Conservation (phyloP, 2,113 vertebrate genomes). For the Crocuta crocuta region DNA sequence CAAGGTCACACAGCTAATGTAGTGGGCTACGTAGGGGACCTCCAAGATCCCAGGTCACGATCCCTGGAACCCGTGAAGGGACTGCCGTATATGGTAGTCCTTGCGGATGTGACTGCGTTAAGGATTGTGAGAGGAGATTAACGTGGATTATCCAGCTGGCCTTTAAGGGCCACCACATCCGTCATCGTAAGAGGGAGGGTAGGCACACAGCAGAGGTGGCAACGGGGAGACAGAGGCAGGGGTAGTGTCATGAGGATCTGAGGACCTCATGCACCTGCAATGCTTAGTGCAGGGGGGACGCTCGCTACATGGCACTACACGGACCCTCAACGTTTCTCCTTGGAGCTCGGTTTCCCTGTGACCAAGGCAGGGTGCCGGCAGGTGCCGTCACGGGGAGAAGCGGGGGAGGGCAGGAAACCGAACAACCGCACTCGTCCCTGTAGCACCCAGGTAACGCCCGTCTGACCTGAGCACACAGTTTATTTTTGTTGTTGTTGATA, state of each 20-base stretch:
- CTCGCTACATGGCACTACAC: neutral
- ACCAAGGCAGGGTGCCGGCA: neutral
- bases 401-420: neutral
- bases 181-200: neutral
- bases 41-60: neutral
- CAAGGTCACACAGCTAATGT: neutral
- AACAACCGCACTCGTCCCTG: neutral
- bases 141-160: neutral
- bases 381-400: neutral
- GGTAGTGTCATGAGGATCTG: neutral
- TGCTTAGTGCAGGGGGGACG: neutral
- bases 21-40: neutral
- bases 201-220: neutral
- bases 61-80: neutral
- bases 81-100: neutral
- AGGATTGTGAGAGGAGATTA: neutral
- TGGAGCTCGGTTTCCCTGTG: neutral
- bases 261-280: rapidly evolving
- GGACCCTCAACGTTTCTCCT: neutral
- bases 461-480: neutral
- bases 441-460: neutral
- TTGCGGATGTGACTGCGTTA: neutral
- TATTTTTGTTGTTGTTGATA: too few relatives aligned
- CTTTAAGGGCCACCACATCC: neutral
- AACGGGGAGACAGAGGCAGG: neutral